These are phyloP conservation scores for Tenebrosternarchus preto DNA, from an alignment of 2,113 vertebrate genomes.

Conservation along the genomic window DNA sequence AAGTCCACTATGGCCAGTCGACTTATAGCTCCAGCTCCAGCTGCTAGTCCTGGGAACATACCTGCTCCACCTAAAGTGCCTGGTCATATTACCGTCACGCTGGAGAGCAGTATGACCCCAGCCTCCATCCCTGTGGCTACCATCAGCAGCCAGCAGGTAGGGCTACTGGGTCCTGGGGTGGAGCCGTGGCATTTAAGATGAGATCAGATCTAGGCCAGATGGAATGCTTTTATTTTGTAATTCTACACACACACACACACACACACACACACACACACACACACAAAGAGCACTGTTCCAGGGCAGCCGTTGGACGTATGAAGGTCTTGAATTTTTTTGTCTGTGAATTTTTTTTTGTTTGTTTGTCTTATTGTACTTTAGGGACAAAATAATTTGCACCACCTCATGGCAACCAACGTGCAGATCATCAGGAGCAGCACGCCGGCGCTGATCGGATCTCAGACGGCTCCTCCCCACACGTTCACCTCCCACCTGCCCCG, in stretches of 20 bases:
- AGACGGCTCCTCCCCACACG: conserved; percentile 70
- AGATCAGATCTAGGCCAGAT: too few species aligned
- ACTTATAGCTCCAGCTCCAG: conserved; percentile 95
- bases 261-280: too few species aligned
- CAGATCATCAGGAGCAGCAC: conserved; percentile 91
- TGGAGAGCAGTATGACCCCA: conserved; percentile 90
- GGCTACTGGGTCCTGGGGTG: background rate
- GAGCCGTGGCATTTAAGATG: background rate
- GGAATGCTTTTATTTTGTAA: too few species aligned
- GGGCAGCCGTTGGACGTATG: background rate
- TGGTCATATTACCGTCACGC: conserved; percentile 89
- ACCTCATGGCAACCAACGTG: conserved; percentile 90
- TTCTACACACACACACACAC: too few species aligned
- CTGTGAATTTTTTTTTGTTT: too few species aligned
- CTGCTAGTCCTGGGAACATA: conserved; percentile 81
- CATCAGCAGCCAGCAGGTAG: conserved; percentile 96
- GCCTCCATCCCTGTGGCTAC: conserved; percentile 96
- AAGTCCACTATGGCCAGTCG: conserved; percentile 93
- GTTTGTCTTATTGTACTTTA: conserved; percentile 60
- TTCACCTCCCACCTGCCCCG: conserved; percentile 89
- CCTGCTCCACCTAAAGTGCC: conserved; percentile 87
- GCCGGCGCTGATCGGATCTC: conserved; percentile 84
- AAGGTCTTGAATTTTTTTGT: background rate
- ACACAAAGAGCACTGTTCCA: too few species aligned
- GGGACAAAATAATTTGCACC: conserved; percentile 94